phyloP scores from a whole-genome alignment of 2,113 vertebrate species.

The Prunella himalayana region DNA sequence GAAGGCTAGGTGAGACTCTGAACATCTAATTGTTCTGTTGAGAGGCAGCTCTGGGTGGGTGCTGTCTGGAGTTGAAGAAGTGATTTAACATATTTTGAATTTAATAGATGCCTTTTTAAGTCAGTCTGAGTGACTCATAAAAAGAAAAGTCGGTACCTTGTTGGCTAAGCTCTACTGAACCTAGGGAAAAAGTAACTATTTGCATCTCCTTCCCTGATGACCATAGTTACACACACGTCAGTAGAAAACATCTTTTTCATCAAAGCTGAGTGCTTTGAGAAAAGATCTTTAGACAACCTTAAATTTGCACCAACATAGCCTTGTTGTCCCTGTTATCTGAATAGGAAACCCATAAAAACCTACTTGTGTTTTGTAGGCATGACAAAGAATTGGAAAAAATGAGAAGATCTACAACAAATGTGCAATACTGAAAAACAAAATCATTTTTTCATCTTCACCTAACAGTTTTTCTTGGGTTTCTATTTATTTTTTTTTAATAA shows the following conservation, averaged over 20 bases:
- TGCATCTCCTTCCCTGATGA: neutral
- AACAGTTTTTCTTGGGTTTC: neutral
- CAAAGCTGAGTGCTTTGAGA: neutral
- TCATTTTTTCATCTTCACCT: fast-evolving
- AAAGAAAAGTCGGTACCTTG: neutral
- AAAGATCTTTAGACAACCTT: neutral
- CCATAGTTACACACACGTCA: too few species aligned
- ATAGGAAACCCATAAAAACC: neutral
- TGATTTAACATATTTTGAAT: neutral
- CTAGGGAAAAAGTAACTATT: neutral
- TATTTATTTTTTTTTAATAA: neutral
- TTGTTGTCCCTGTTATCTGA: neutral
- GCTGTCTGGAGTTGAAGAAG: neutral
- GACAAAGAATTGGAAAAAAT: neutral
- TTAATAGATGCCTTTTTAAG: neutral
- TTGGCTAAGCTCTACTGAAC: neutral
- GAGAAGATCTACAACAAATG: fast-evolving
- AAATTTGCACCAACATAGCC: neutral
- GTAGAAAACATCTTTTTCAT: neutral
- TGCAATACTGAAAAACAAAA: neutral
- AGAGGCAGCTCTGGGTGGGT: neutral
- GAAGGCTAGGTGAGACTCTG: neutral
- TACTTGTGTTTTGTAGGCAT: neutral
- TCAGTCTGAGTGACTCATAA: neutral
- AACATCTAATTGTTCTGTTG: neutral